Evolutionary conservation across 1,140 invertebrate species (phyloP), one percentile per base, ranked within the genome.

Genomic region (Drosophila kohkoa): DNA sequence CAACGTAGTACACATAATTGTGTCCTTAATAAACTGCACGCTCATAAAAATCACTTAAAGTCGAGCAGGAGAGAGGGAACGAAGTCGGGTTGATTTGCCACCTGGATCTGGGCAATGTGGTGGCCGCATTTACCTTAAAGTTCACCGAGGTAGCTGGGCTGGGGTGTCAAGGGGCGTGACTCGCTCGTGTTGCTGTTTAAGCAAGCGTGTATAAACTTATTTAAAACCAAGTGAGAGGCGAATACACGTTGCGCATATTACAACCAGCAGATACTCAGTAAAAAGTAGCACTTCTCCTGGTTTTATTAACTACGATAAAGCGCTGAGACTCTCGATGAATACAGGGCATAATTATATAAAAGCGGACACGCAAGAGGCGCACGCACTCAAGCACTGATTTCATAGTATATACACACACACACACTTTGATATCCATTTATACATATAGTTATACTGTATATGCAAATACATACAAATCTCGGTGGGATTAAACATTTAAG

Each of bases 401-500:
- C 25, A 38, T 15, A 38, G 7, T 10, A 38, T 55, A 16, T 7
- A 46, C 10, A 49, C 28, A 46, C 3, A 20, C 57, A 20, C 57
- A 41, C 25, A 69, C 25, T 13, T 32, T 52, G 15, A 51, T 20
- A 43, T 13, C 51, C 13, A 45, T 15, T 46, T 28, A 45, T 55
- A 65, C 45, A 28, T 65, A 45, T 65, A 28, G 32, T 28, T 8
- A 7, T 41, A 38, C 35, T 38, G 10, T 38, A 7, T 4, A 72
- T 52, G 57, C 41, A 68, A 68, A 60, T 54, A 45, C 54, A 71
- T 63, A 81, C 65, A 89, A 88, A 81, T 88, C 85, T 85, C 81
- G 71, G 77, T 62, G 73, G 86, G 81, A 89, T 89, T 89, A 89
- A 89, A 85, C 85, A 89, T 85, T 89, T 82, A 89, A 82, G 85